Evolutionary conservation across 37 sponge, comb jelly and placozoan genomes (phyloP).

Genomic region (Eunapius fragilis): DNA sequence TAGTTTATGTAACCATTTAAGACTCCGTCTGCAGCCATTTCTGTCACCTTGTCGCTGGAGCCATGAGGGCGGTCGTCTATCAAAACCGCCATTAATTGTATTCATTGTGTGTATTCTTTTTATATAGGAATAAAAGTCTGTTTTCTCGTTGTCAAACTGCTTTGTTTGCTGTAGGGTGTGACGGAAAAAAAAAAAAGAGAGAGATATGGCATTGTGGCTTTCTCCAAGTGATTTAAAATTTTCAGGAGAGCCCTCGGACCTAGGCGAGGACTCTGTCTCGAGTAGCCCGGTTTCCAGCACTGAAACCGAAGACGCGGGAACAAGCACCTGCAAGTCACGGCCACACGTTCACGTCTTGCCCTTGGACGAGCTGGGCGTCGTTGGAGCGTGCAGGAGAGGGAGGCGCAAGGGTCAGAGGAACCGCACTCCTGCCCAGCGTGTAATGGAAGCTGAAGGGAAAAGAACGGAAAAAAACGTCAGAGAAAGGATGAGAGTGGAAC

Average conservation of each 20-base stretch:
- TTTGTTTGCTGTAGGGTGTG: too few relatives aligned
- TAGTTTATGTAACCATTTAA: too few relatives aligned
- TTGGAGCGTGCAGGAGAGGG: constrained; percentile 6
- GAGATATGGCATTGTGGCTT: background rate
- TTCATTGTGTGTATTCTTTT: background rate
- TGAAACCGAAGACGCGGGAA: background rate
- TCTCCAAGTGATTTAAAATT: background rate
- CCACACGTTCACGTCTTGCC: background rate
- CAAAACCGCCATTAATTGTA: background rate
- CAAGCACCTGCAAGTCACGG: background rate
- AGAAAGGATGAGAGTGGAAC: constrained; percentile 30
- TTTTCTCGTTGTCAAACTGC: too few relatives aligned
- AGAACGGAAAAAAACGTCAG: background rate
- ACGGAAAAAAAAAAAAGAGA: too few relatives aligned
- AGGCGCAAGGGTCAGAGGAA: constrained; percentile 3
- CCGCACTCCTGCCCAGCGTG: background rate
- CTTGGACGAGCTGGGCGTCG: background rate
- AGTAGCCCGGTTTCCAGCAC: background rate
- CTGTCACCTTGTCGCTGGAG: background rate
- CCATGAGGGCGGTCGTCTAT: background rate
- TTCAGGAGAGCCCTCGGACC: background rate
- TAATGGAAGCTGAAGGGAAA: background rate
- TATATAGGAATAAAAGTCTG: background rate
- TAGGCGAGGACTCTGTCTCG: background rate
- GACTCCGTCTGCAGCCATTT: background rate